A percentile compares a stretch with the other conserved stretches of the same genome.
Evolutionary conservation across 2,888 invertebrate genomes (phyloP).

Genomic region (Euplexia lucipara): DNA sequence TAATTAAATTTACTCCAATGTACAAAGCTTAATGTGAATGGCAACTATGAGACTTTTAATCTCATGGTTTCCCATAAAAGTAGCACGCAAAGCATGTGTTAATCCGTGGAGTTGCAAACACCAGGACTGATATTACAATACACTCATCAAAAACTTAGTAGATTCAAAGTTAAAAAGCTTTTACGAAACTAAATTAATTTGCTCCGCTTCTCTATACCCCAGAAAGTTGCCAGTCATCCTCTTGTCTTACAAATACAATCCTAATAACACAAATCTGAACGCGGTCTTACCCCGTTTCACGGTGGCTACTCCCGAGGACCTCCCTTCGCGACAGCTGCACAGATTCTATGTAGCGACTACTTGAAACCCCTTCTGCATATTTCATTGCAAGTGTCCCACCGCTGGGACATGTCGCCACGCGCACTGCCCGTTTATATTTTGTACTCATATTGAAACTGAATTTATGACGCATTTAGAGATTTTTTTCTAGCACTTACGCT

Average conservation of each 20-base stretch:
- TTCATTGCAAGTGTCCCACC: slow-evolving; percentile 64
- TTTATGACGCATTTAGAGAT: slow-evolving; percentile 54
- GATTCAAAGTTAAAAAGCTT: slow-evolving; percentile 1
- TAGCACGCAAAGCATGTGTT: too few species aligned
- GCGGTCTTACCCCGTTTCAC: slow-evolving; percentile 61
- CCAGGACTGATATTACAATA: too few species aligned
- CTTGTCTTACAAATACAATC: slow-evolving; percentile 51
- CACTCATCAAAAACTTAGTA: background rate
- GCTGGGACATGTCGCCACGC: slow-evolving; percentile 56
- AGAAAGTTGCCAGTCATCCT: slow-evolving; percentile 42
- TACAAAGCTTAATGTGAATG: background rate
- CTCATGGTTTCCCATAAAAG: too few species aligned
- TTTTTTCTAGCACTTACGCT: slow-evolving; percentile 49
- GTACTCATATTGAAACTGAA: slow-evolving; percentile 60
- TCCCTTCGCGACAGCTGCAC: slow-evolving; percentile 53
- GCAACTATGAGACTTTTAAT: background rate
- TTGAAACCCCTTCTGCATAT: slow-evolving; percentile 64
- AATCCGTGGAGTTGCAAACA: too few species aligned
- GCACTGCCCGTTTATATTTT: slow-evolving; percentile 62
- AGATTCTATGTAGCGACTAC: slow-evolving; percentile 54
- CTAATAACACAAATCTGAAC: slow-evolving; percentile 57
- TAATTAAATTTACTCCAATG: background rate
- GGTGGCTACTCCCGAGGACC: slow-evolving; percentile 53
- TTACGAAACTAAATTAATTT: slow-evolving; percentile 11
- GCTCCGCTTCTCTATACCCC: slow-evolving; percentile 5